Base-by-base conservation (phyloP, 2,797 vertebrate genomes). In the Amphiprion clarkii region DNA sequence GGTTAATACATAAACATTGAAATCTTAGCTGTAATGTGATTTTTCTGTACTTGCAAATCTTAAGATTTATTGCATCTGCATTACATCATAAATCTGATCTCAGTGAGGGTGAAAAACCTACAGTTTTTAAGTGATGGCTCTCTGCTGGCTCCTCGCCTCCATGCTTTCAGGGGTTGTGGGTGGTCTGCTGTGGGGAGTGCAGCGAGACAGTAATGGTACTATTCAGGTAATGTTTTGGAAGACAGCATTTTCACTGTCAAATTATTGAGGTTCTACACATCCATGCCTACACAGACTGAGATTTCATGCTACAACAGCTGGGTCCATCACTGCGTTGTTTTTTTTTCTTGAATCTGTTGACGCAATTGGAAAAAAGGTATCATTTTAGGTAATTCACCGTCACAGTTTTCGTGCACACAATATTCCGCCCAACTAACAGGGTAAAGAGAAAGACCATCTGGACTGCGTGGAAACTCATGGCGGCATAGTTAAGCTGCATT, bases 191-290 rank as follows among this genome's bases (percentile, higher is more conserved):
- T 40, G 44, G 33, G 49, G 19, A 58, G 29, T 71, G 25, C 46
- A 75, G 60, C 1, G 25, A 70, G 61, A 55, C 25, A 17, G 54
- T 80, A 76, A 81, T 74, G 48, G 61, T 21, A 10, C 21, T 21
- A 73, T 81, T 83, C 58, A 59, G 62, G 49, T 74, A 74, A 82
- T 78, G 77, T 57, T 51, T 61, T 76, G 40, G 39, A 69, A 68
- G 67, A 54, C 61, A 55, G 57, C 69, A 44, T 55, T 74, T 79
- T 77, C 6, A 42, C 21, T 9, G 2, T 23, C 46, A 64, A 64
- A 58, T 68, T 54, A 56, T 53, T 19, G 8, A 36, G 19, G 39
- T 39, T 67, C 55, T 42, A 76, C 67, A 69, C 55, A 49, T 54
- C 52, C 13, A 3, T 46, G 36, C 42, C 46, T 49, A 67, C 56